Evolutionary conservation across 2,797 vertebrate genomes (phyloP), one percentile per base, ranked within the genome.

Genomic region (Hafferia zeledoni): DNA sequence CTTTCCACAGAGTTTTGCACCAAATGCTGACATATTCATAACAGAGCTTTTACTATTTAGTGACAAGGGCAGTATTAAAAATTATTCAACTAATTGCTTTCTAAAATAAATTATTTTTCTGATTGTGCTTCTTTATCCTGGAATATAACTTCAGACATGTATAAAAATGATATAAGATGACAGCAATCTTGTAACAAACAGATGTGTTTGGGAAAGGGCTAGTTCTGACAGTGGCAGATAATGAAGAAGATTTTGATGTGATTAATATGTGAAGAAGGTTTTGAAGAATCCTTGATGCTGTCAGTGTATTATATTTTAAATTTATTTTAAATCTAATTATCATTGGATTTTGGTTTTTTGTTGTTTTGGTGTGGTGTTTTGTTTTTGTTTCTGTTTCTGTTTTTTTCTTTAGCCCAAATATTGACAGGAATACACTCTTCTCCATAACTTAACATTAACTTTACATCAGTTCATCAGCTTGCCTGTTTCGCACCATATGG

Each of bases 1-100:
- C 85, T 96, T 97, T 95, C 90, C 68, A 91, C 55, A 93, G 93
- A 96, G 81, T 97, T 98, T 96, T 97, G 87, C 83, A 93, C 47
- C 79, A 96, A 96, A 96, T 95, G 79, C 49, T 94, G 97, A 94
- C 52, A 77, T 78, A 95, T 89, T 97, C 93, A 83, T 87, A 96
- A 79, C 56, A 95, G 30, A 6, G 53, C 60, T 93, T 94, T 96
- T 94, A 79, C 94, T 96, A 94, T 95, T 94, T 94, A 93, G 69
- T 84, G 69, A 67, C 9, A n/a, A 94, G 71, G 59, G 13, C 59
- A 95, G 89, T 71, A 97, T 97, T 33, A 81, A 94, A 97, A 96
- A 85, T 30, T 43, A 80, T 91, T 91, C 89, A 92, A 94, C 80
- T 92, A 90, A 84, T 90, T 90, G 67, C 22, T 35, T 87, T 83